Percentiles rank a stretch among this genome's conserved stretches.
Evolutionary conservation across 2,888 invertebrate genomes (phyloP).

Genomic region (Pandemis heparana): DNA sequence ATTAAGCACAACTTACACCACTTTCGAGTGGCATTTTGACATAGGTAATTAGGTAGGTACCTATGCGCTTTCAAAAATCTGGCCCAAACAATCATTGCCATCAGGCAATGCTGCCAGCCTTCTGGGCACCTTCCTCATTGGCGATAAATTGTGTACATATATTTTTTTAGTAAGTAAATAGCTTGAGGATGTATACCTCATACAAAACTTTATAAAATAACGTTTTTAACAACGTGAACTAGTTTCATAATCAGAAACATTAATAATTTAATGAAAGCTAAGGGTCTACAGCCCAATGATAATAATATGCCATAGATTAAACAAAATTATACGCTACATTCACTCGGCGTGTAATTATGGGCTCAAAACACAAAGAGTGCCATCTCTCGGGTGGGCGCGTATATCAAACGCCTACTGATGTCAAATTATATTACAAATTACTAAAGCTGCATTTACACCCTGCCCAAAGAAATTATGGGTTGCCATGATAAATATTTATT

Average conservation of each 20-base stretch:
- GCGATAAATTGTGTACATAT: too few relatives aligned
- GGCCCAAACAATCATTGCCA: too few relatives aligned
- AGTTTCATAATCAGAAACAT: neutral
- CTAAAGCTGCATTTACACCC: conserved; percentile 2
- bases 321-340: conserved; percentile 30
- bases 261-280: neutral
- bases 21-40: too few relatives aligned
- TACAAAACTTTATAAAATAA: neutral
- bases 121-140: too few relatives aligned
- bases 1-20: too few relatives aligned
- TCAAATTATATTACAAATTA: conserved; percentile 9
- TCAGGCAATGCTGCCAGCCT: too few relatives aligned
- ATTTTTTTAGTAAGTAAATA: too few relatives aligned
- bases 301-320: conserved; percentile 20
- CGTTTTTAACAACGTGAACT: neutral
- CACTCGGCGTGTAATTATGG: conserved; percentile 29
- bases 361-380: conserved; percentile 41
- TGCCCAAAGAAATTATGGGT: neutral
- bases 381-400: conserved; percentile 56
- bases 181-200: too few relatives aligned
- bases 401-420: conserved; percentile 61
- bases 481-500: too few relatives aligned
- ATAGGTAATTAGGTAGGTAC: too few relatives aligned
- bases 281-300: neutral
- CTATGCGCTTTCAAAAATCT: too few relatives aligned